These are phyloP conservation scores for Marisa cornuarietis DNA, from an alignment of 1,140 invertebrate genomes.

Conservation along the genomic window DNA sequence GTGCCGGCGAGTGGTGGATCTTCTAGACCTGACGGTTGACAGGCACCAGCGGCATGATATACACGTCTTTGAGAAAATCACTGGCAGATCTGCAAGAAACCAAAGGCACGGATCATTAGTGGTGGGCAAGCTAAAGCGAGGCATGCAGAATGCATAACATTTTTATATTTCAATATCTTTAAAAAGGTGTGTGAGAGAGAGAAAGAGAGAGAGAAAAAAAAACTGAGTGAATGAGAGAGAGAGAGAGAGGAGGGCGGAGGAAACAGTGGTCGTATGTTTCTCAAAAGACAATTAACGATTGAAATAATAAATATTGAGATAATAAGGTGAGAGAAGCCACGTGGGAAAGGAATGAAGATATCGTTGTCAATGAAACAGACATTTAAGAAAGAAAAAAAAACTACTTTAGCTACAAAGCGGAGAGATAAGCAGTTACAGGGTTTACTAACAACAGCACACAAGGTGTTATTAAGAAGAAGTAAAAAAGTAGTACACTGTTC, in stretches of 20 bases:
- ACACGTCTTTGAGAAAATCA: too few species aligned
- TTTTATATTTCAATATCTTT: too few species aligned
- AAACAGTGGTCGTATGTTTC: background rate
- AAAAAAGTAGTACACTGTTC: too few species aligned
- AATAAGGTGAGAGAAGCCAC: background rate
- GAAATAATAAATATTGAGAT: background rate
- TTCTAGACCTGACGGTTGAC: too few species aligned
- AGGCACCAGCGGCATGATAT: too few species aligned
- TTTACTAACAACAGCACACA: background rate
- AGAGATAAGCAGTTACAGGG: background rate
- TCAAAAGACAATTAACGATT: too few species aligned
- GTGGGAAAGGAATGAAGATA: background rate
- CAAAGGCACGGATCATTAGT: too few species aligned
- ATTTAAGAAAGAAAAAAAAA: background rate
- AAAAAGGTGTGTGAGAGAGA: too few species aligned
- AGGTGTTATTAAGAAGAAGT: background rate
- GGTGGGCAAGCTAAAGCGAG: too few species aligned
- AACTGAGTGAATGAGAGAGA: background rate
- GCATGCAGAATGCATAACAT: too few species aligned
- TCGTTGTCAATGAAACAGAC: background rate
- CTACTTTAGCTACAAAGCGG: background rate
- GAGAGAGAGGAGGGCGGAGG: background rate
- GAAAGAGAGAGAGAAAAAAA: background rate
- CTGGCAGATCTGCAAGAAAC: too few species aligned
- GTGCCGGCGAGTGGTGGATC: too few species aligned